Evolutionary conservation across 2,888 invertebrate species (phyloP).

Genomic region (Agrotis puta): DNA sequence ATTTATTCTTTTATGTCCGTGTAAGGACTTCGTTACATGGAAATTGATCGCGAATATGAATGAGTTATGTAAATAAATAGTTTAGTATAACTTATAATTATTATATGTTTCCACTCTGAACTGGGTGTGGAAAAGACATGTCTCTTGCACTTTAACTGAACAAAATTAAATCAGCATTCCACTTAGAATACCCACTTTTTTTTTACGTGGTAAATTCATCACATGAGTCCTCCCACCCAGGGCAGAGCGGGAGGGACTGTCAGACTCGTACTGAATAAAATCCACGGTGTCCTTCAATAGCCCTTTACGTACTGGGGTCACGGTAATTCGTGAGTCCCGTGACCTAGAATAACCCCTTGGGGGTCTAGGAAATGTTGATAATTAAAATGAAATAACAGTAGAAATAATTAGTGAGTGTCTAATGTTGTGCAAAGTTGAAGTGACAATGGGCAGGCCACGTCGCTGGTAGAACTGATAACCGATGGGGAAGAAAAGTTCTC

Average conservation of each 20-base stretch:
- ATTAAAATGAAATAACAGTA: not conserved
- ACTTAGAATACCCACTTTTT: not conserved
- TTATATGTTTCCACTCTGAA: constrained; percentile 31
- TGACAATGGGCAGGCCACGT: not conserved
- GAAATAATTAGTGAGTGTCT: not conserved
- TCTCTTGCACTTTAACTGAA: not conserved
- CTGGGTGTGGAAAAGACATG: constrained; percentile 21
- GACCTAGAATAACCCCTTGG: too few species aligned
- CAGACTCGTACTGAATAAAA: too few species aligned
- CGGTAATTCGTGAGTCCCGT: too few species aligned
- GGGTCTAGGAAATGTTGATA: not conserved
- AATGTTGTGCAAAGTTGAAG: not conserved
- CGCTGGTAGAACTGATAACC: too few species aligned
- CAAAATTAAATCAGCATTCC: not conserved
- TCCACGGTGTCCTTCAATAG: too few species aligned
- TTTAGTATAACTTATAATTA: constrained; percentile 46
- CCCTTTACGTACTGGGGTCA: too few species aligned
- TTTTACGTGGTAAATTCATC: too few species aligned
- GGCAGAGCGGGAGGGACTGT: too few species aligned
- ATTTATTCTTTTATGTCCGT: constrained; percentile 46
- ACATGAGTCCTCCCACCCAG: too few species aligned
- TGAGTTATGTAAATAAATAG: constrained; percentile 36
- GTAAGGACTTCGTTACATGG: constrained; percentile 46
- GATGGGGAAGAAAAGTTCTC: too few species aligned
- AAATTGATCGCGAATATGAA: constrained; percentile 51